These are phyloP conservation scores for Camponotus floridanus DNA, from an alignment of 1,140 invertebrate species.

Conservation along the genomic window DNA sequence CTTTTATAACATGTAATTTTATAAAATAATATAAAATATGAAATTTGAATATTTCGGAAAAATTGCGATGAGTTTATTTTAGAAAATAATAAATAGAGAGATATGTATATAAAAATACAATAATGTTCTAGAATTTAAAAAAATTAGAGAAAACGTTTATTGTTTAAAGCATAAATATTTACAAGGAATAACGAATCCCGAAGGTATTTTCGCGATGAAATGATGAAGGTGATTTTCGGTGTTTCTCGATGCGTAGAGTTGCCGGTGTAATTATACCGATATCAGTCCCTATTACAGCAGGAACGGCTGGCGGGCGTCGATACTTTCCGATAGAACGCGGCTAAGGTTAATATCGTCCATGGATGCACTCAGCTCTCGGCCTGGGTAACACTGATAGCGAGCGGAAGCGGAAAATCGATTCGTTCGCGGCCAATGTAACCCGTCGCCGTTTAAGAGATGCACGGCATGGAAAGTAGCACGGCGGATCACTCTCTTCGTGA, in stretches of 20 bases:
- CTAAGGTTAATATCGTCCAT: constrained; percentile 65
- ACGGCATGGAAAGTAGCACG: constrained; percentile 50
- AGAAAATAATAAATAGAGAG: background rate
- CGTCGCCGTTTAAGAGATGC: constrained; percentile 65
- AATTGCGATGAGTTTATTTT: background rate
- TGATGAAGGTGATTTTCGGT: constrained; percentile 12
- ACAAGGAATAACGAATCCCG: background rate
- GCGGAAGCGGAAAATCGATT: constrained; percentile 76
- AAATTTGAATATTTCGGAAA: background rate
- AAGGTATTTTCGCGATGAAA: constrained; percentile 21
- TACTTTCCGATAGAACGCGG: constrained; percentile 61
- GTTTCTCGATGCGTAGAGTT: constrained; percentile 33
- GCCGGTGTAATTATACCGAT: constrained; percentile 45
- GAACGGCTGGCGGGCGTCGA: constrained; percentile 35
- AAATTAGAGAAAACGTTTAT: background rate
- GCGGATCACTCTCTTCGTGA: constrained; percentile 48
- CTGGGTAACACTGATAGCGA: constrained; percentile 70
- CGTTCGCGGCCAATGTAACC: constrained; percentile 72
- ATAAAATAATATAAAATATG: background rate
- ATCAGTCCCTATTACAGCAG: constrained; percentile 47
- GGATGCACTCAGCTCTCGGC: constrained; percentile 52
- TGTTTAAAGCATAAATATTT: background rate
- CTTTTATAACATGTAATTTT: background rate
- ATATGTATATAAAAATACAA: background rate
- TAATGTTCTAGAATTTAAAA: background rate